phyloP scores from a whole-genome alignment of 2,888 invertebrate species.

The Incurvaria masculella region DNA sequence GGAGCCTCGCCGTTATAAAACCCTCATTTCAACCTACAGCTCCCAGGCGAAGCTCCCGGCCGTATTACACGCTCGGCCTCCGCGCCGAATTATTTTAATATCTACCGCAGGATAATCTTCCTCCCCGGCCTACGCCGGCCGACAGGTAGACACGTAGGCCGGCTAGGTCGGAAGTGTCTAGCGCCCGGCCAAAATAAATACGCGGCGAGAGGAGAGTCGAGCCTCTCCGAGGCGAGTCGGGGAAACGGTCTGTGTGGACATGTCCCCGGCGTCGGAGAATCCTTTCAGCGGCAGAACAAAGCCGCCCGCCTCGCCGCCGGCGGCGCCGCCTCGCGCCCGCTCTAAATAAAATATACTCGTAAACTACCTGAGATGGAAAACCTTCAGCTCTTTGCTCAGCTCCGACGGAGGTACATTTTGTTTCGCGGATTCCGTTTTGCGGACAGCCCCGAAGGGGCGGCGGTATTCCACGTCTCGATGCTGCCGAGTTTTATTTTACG shows the following conservation, averaged over 20 bases:
- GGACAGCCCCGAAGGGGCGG: not conserved
- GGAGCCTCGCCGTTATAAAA: constrained; percentile 7
- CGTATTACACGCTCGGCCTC: not conserved
- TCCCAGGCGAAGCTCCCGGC: not conserved
- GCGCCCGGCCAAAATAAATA: not conserved
- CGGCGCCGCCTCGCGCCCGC: constrained; percentile 14
- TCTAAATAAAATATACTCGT: constrained; percentile 27
- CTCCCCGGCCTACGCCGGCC: not conserved
- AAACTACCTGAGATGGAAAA: not conserved
- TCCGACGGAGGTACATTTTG: not conserved
- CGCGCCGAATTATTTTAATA: not conserved
- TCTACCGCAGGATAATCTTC: not conserved
- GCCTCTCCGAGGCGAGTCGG: constrained; percentile 1
- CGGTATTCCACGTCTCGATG: not conserved
- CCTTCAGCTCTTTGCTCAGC: not conserved
- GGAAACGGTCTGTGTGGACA: constrained; percentile 5
- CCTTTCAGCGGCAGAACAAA: constrained; percentile 9
- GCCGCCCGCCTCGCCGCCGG: constrained; percentile 3
- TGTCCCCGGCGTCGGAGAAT: constrained; percentile 1
- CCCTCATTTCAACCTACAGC: constrained; percentile 1
- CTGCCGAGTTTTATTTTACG: not conserved
- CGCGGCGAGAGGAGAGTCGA: not conserved
- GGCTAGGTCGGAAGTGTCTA: no score
- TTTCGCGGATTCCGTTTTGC: not conserved
- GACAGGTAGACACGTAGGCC: not conserved